Evolutionary conservation across 2,797 vertebrate genomes (phyloP).

Genomic region (Cryptoblepharus egeriae): DNA sequence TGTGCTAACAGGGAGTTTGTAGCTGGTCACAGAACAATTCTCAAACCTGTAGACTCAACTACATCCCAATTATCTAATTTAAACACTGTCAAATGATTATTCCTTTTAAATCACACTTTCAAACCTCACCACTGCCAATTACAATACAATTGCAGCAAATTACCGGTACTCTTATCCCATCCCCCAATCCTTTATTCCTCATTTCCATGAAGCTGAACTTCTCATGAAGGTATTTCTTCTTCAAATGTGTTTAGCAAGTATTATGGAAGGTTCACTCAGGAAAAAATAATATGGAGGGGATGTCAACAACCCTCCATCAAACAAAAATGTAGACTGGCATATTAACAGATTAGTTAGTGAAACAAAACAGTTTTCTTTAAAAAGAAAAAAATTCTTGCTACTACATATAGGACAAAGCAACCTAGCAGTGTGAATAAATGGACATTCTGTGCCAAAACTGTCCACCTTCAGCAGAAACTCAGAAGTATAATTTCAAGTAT

Average conservation of each 20-base stretch:
- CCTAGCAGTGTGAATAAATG: neutral
- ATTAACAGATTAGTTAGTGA: slow-evolving; percentile 4
- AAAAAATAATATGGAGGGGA: neutral
- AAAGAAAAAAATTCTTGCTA: neutral
- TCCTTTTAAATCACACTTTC: slow-evolving; percentile 71
- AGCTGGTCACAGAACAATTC: slow-evolving; percentile 40
- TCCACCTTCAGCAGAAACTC: neutral
- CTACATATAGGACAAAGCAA: neutral
- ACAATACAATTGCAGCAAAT: slow-evolving; percentile 68
- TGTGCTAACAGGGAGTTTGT: slow-evolving; percentile 42
- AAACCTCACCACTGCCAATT: slow-evolving; percentile 69
- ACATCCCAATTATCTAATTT: slow-evolving; percentile 69
- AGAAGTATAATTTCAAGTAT: neutral
- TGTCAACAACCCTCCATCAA: slow-evolving; percentile 61
- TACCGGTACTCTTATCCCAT: slow-evolving; percentile 66
- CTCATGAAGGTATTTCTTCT: slow-evolving; percentile 75
- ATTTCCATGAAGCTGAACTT: slow-evolving; percentile 77
- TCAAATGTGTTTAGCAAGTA: slow-evolving; percentile 64
- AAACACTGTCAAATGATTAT: slow-evolving; percentile 70
- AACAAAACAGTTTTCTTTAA: neutral
- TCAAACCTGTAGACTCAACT: slow-evolving; percentile 56
- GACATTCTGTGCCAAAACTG: neutral
- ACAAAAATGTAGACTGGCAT: slow-evolving; percentile 54
- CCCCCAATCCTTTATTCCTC: slow-evolving; percentile 65
- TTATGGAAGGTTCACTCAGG: slow-evolving; percentile 55